Percentiles rank a stretch among this genome's conserved stretches.
These are phyloP conservation scores for Copsychus sechellarum DNA, from an alignment of 2,113 vertebrate genomes.

Conservation along the genomic window DNA sequence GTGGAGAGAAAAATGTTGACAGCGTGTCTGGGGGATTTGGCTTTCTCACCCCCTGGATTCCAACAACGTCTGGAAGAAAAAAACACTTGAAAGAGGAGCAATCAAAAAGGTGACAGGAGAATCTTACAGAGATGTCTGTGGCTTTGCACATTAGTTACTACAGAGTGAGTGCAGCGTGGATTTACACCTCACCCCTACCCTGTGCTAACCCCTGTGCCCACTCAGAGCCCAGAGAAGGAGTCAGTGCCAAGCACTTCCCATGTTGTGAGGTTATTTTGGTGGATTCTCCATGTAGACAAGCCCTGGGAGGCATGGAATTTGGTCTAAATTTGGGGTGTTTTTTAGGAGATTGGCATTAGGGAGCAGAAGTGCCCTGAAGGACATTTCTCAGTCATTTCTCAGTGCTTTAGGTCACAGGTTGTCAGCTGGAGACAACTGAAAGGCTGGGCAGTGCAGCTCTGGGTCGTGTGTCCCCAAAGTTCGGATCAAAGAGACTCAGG, in stretches of 20 bases:
- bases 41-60: background rate
- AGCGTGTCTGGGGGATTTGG: background rate
- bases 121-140: background rate
- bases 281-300: conserved; percentile 26
- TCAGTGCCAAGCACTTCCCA: background rate
- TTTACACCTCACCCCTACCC: background rate
- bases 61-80: background rate
- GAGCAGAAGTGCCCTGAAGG: background rate
- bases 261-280: fast-evolving
- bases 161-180: fast-evolving
- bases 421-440: background rate
- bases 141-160: background rate
- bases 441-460: background rate
- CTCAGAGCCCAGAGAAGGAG: background rate
- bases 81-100: background rate
- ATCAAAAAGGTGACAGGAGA: background rate
- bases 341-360: background rate
- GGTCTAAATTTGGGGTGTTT: background rate
- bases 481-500: background rate
- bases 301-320: background rate
- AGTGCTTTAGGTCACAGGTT: background rate
- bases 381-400: background rate
- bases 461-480: background rate
- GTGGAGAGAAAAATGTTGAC: background rate
- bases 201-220: background rate